Evolutionary conservation across 2,797 vertebrate species (phyloP), one percentile per base, ranked within the genome.

Genomic region (Pangasius macronema): DNA sequence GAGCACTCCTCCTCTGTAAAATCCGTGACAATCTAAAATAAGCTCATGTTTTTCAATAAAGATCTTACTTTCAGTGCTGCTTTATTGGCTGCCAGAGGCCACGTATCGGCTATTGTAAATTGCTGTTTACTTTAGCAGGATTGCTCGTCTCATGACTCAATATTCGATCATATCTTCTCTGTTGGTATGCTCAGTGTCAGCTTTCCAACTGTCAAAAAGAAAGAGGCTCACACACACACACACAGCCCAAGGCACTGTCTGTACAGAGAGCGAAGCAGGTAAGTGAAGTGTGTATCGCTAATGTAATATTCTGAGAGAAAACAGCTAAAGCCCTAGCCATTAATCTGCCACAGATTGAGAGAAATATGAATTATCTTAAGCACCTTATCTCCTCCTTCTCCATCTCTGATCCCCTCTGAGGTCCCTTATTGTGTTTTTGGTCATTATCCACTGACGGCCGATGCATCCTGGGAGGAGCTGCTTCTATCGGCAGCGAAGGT

Each of bases 361-460:
- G 91, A 93, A 91, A 92, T 94, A 92, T 94, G 94, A 95, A 95
- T 95, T 93, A 94, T 92, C 90, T 92, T 93, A 94, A 95, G 94
- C 94, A 92, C 92, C 91, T 94, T 95, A 93, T 95, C 93, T 94
- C 82, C 86, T 70, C 93, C 39, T 46, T 92, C 94, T 92, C 92
- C 91, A 91, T 88, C 85, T 87, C 68, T 87, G 83, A 89, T 87
- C 73, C 87, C 89, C 87, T 89, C 87, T 84, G 86, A 87, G 93
- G 89, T 93, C 94, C 94, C 94, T 95, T 93, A 96, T 96, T 96
- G 95, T 91, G 89, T 94, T 95, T 83, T 93, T 92, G 93, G 92
- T 92, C 88, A 92, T 95, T 95, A 96, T 95, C 94, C 93, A 79
- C 92, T 82, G 90, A 94, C 92, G 88, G 93, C 93, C 92, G 83